Conservation (phyloP, 2,888 invertebrate genomes). For the Horisme vitalbata region DNA sequence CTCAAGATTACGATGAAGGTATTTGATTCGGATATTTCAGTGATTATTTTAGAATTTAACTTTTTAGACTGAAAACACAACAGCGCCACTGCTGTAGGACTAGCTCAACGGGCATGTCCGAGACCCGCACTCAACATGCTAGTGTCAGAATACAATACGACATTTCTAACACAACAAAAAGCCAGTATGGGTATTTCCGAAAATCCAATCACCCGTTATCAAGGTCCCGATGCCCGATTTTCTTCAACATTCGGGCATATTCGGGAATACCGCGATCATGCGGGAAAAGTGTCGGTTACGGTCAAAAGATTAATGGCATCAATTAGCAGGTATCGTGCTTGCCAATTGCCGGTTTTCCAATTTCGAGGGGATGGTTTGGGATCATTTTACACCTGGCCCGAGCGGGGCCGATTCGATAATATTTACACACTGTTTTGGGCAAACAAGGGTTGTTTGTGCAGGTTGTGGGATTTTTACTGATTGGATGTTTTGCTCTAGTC, state of each 20-base stretch:
- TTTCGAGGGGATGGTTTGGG: conserved; percentile 42
- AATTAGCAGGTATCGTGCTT: conserved; percentile 56
- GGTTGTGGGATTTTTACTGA: conserved; percentile 32
- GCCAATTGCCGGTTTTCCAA: conserved; percentile 58
- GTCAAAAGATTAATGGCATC: conserved; percentile 67
- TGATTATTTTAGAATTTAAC: conserved; percentile 17
- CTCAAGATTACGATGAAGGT: neutral
- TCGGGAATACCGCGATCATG: conserved; percentile 1
- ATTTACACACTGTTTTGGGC: conserved; percentile 26
- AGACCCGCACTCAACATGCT: too few relatives aligned
- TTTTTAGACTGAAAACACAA: too few relatives aligned
- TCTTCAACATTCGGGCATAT: neutral
- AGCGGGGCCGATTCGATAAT: conserved; percentile 18
- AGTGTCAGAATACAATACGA: too few relatives aligned
- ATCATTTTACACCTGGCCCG: conserved; percentile 54
- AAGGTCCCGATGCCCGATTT: neutral
- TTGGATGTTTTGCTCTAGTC: conserved; percentile 27
- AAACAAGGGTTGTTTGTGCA: conserved; percentile 29
- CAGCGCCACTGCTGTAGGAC: too few relatives aligned
- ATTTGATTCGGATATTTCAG: conserved; percentile 12
- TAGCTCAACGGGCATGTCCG: too few relatives aligned
- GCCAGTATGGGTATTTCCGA: neutral
- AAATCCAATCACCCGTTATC: conserved; percentile 2
- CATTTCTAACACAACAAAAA: neutral
- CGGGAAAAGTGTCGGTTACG: conserved; percentile 46